Percentiles rank a stretch among this genome's conserved stretches.
These are phyloP conservation scores for Herpetotheres cachinnans DNA, from an alignment of 2,113 vertebrate species.

Conservation along the genomic window DNA sequence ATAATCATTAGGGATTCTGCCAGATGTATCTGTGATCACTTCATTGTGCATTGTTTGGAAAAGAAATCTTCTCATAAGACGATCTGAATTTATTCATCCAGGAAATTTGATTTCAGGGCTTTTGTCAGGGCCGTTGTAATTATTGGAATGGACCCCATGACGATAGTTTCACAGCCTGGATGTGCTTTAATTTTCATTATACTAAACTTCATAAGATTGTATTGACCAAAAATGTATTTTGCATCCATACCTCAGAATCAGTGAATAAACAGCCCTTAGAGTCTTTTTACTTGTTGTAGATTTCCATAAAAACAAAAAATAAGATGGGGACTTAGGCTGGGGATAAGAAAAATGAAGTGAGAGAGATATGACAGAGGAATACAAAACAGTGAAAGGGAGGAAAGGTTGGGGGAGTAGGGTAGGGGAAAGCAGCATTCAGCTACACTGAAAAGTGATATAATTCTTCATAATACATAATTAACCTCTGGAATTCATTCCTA, in stretches of 20 bases:
- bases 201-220: background rate
- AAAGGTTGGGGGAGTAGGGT: background rate
- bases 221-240: background rate
- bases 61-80: background rate
- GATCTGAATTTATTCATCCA: background rate
- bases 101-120: constrained; percentile 8
- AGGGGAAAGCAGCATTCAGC: background rate
- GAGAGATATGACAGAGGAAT: background rate
- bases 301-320: background rate
- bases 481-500: background rate
- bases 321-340: background rate
- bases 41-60: background rate
- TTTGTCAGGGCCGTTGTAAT: background rate
- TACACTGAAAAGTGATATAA: background rate
- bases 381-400: background rate
- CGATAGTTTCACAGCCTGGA: background rate
- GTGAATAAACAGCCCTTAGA: background rate
- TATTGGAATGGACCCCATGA: background rate
- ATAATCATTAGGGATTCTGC: constrained; percentile 3
- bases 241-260: background rate
- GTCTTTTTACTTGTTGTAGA: background rate
- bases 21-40: background rate
- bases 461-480: background rate
- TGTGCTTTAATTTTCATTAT: background rate
- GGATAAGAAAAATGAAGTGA: background rate